Conservation (phyloP, 2,888 invertebrate genomes). For the Caenorhabditis drosophilae region DNA sequence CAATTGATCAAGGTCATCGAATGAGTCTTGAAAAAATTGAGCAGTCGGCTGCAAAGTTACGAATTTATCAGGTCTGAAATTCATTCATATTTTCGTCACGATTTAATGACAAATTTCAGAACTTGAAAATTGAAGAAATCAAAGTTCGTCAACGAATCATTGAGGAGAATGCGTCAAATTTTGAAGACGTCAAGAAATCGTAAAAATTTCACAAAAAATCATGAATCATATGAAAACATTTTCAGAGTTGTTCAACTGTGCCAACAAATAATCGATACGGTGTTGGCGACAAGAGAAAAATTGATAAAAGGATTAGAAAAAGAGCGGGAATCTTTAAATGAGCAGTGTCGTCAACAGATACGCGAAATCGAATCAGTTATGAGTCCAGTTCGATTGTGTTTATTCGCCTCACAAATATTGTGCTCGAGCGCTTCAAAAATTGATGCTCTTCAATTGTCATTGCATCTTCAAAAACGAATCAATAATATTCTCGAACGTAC, state of each 20-base stretch:
- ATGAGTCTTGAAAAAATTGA: constrained; percentile 79
- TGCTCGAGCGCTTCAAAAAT: constrained; percentile 79
- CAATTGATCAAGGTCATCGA: constrained; percentile 80
- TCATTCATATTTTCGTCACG: background rate
- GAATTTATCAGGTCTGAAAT: constrained; percentile 43
- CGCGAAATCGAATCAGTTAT: constrained; percentile 39
- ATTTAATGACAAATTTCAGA: constrained; percentile 71
- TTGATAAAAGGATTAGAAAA: constrained; percentile 76
- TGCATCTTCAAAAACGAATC: constrained; percentile 56
- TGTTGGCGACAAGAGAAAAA: constrained; percentile 75
- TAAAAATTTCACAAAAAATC: too few relatives aligned
- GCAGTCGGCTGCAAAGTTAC: constrained; percentile 75
- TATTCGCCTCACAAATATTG: constrained; percentile 79
- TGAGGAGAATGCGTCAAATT: constrained; percentile 77
- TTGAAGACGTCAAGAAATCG: constrained; percentile 71
- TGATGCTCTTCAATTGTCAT: constrained; percentile 75
- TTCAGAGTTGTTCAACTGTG: constrained; percentile 77
- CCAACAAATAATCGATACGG: constrained; percentile 77
- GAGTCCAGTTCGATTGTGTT: constrained; percentile 75
- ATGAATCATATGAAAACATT: too few relatives aligned
- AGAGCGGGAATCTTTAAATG: constrained; percentile 45
- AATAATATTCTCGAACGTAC: constrained; percentile 35
- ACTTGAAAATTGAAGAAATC: constrained; percentile 77
- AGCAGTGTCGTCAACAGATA: constrained; percentile 48
- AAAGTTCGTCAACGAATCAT: constrained; percentile 77